Percentiles rank a stretch among this genome's conserved stretches.
Evolutionary conservation across 2,888 invertebrate genomes (phyloP).

Genomic region (Drosophila incognita): DNA sequence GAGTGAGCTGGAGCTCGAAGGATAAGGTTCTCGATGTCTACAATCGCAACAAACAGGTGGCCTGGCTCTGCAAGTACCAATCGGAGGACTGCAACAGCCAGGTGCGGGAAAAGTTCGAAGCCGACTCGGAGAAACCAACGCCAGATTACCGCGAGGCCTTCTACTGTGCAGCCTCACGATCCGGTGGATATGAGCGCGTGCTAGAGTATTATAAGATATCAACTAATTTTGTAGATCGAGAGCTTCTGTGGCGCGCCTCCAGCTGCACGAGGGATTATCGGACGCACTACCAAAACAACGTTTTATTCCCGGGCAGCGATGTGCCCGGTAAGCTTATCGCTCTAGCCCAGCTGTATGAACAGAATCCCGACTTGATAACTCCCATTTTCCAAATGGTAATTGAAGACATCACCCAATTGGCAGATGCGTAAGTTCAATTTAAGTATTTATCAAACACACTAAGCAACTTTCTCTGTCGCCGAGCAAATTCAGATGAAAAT

Average conservation of each 20-base stretch:
- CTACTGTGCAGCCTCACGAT: conserved; percentile 61
- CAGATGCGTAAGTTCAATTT: conserved; percentile 65
- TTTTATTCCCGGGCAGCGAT: conserved; percentile 74
- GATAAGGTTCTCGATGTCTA: conserved; percentile 87
- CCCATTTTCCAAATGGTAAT: conserved; percentile 68
- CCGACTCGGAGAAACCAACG: conserved; percentile 23
- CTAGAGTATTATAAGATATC: conserved; percentile 86
- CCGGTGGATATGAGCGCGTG: conserved; percentile 23
- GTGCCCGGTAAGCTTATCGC: conserved; percentile 58
- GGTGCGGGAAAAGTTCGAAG: conserved; percentile 81
- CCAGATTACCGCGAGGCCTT: conserved; percentile 66
- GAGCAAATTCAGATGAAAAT: background rate
- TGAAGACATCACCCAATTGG: conserved; percentile 49
- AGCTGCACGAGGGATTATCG: conserved; percentile 88
- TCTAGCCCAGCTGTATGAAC: conserved; percentile 85
- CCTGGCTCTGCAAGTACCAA: conserved; percentile 88
- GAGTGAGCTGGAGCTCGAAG: conserved; percentile 81
- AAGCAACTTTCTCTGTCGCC: background rate
- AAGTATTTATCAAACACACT: background rate
- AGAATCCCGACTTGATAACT: conserved; percentile 84
- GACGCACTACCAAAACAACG: conserved; percentile 85
- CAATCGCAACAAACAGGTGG: conserved; percentile 87
- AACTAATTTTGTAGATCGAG: conserved; percentile 88
- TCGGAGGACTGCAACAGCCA: conserved; percentile 86
- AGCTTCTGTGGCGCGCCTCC: conserved; percentile 87